Base-by-base conservation (phyloP, 2,888 invertebrate genomes). In the Hybos culiciformis region DNA sequence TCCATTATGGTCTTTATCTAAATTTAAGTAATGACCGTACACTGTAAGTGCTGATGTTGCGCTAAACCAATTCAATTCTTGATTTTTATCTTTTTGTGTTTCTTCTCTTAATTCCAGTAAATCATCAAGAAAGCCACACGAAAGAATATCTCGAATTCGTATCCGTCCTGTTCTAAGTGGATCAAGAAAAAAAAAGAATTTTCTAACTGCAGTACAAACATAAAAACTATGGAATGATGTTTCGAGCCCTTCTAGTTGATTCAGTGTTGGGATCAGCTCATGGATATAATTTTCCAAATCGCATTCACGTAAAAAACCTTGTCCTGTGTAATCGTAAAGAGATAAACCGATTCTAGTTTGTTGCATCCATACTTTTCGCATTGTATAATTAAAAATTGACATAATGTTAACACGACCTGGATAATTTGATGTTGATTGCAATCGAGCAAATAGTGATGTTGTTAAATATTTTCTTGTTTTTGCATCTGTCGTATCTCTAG, bases 111-210 rank as follows among this genome's bases (percentile, higher is more conserved):
- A 68, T 70, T 91, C 92, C 23, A 94, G 68, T 42, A 97, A 69
- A 65, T 96, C 92, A 61, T 94, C 92, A 2, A 96, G 67, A 66
- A 94, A 87, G 37, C 88, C 85, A 60, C 87, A 90, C 1, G 90
- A 85, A 45, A 97, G 70, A 52, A 96, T 86, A 59, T 94, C 93
- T 42, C 86, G 75, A 53, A 97, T 94, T 54, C 87, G 74, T 38
- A 96, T 86, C 50, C 86, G 74, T 0, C 92, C 91, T 0, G 88
- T 86, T 48, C 87, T 70, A 49, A 91, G 65, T 0, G 90, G 88
- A 62, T 96, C 96, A 12, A 97, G 70, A 61, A 94, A 96, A 70
- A 97, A 97, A 55, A 96, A 77, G 69, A 97, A 94, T 62, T 94
- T 93, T 53, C 94, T 74, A 0, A 92, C 92, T 3, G 92, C 94